A percentile compares a stretch with the other conserved stretches of the same genome.
phyloP scores from a whole-genome alignment of 1,140 invertebrate genomes.

The Bicyclus anynana region DNA sequence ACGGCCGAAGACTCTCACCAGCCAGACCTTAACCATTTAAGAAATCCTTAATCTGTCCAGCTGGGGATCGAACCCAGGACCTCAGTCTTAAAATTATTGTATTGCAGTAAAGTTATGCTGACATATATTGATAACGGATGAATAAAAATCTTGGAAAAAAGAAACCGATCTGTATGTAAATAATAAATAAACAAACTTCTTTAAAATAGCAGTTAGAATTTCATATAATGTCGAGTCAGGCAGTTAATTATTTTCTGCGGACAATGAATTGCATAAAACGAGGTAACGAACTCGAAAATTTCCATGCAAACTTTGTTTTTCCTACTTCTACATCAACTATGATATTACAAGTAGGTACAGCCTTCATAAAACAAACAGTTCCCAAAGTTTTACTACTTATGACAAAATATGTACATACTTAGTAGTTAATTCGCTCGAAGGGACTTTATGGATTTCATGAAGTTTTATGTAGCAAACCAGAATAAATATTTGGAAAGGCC shows the following conservation, averaged over 20 bases:
- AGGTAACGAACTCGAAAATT: not conserved
- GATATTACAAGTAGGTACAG: not conserved
- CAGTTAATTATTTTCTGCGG: constrained; percentile 66
- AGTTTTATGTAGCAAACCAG: not conserved
- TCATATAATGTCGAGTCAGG: constrained; percentile 60
- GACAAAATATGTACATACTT: constrained; percentile 5
- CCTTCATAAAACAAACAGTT: constrained; percentile 2
- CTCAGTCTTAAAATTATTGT: too few relatives aligned
- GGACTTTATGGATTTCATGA: not conserved
- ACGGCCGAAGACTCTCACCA: too few relatives aligned
- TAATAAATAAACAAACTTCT: too few relatives aligned
- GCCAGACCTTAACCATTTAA: too few relatives aligned
- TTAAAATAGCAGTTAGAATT: constrained; percentile 18
- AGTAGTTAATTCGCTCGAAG: not conserved
- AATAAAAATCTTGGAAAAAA: too few relatives aligned
- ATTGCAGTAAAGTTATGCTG: too few relatives aligned
- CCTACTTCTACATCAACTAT: not conserved
- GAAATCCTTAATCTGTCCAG: too few relatives aligned
- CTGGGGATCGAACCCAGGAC: too few relatives aligned
- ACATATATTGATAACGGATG: too few relatives aligned
- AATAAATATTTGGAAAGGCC: not conserved
- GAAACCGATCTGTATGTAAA: too few relatives aligned
- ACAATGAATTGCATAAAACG: constrained; percentile 59
- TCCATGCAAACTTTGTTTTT: not conserved
- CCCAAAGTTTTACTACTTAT: constrained; percentile 1